Evolutionary conservation across 2,888 invertebrate genomes (phyloP).

Genomic region (Gastracanthus pulcherrimus): DNA sequence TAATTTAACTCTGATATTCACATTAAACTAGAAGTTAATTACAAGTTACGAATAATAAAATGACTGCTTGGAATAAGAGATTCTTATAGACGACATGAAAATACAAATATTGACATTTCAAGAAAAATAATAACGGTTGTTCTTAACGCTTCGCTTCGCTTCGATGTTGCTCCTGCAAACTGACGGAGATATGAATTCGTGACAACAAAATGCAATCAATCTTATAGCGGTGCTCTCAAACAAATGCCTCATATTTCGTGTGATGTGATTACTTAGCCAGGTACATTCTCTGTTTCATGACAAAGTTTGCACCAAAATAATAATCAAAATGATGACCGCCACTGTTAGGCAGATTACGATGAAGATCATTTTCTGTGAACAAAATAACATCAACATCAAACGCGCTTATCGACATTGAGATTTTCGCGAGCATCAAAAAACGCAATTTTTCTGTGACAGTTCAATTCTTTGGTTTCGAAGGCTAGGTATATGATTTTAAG

Average conservation of each 20-base stretch:
- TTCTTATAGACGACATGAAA: conserved; percentile 20
- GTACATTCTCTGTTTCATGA: conserved; percentile 61
- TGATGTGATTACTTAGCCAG: conserved; percentile 25
- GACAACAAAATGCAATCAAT: conserved; percentile 18
- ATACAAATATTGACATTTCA: background rate
- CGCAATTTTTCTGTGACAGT: conserved; percentile 17
- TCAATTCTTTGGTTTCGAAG: background rate
- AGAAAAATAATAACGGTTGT: background rate
- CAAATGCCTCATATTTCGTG: conserved; percentile 24
- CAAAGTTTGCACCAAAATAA: conserved; percentile 80
- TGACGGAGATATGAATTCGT: conserved; percentile 10
- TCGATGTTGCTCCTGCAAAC: conserved; percentile 1
- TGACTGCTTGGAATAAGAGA: conserved; percentile 51
- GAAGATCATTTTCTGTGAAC: conserved; percentile 92
- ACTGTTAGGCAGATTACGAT: conserved; percentile 91
- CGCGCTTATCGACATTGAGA: conserved; percentile 26
- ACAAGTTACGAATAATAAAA: conserved; percentile 10
- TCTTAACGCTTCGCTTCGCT: background rate
- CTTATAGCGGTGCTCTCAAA: conserved; percentile 36
- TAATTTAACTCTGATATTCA: conserved; percentile 20
- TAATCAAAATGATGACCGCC: conserved; percentile 87
- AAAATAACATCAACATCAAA: conserved; percentile 70
- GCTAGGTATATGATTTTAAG: background rate
- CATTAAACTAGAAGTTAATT: conserved; percentile 10
- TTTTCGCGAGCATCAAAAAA: conserved; percentile 35